phyloP scores from a whole-genome alignment of 2,888 invertebrate genomes.

The Sturmia bella region DNA sequence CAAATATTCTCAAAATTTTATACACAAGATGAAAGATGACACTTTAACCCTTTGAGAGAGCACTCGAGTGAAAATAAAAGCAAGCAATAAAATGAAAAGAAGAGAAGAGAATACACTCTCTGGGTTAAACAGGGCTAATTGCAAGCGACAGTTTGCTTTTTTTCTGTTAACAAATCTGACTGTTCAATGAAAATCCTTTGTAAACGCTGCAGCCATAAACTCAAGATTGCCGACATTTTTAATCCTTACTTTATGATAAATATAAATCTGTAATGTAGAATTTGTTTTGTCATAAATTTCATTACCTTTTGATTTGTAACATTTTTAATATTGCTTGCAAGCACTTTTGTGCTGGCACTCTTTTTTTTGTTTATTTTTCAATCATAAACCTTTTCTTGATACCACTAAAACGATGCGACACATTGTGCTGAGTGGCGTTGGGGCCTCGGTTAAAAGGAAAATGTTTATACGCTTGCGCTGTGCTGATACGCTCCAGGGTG shows the following conservation, averaged over 20 bases:
- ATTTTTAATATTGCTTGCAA: conserved; percentile 5
- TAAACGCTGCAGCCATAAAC: background rate
- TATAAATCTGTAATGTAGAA: conserved; percentile 15
- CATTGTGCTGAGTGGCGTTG: conserved; percentile 40
- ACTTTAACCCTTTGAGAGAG: conserved; percentile 55
- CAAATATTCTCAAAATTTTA: conserved; percentile 37
- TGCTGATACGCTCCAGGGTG: conserved; percentile 63
- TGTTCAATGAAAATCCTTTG: background rate
- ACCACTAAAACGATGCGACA: conserved; percentile 57
- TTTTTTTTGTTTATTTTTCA: conserved; percentile 2
- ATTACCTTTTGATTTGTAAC: conserved; percentile 46
- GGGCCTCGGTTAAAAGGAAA: conserved; percentile 11
- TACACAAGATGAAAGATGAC: conserved; percentile 49
- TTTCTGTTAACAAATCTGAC: too few relatives aligned
- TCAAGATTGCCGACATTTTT: conserved; percentile 16
- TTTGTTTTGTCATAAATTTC: conserved; percentile 61
- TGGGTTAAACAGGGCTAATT: conserved; percentile 52
- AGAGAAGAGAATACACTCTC: background rate
- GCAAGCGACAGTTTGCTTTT: conserved; percentile 21
- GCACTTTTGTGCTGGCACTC: background rate
- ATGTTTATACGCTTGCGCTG: conserved; percentile 54
- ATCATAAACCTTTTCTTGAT: conserved; percentile 16
- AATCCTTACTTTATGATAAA: conserved; percentile 8
- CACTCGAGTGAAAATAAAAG: background rate
- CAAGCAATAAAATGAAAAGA: background rate